Evolutionary conservation across 2,113 vertebrate genomes (phyloP), one percentile per base, ranked within the genome.

Genomic region (Plectropomus leopardus): DNA sequence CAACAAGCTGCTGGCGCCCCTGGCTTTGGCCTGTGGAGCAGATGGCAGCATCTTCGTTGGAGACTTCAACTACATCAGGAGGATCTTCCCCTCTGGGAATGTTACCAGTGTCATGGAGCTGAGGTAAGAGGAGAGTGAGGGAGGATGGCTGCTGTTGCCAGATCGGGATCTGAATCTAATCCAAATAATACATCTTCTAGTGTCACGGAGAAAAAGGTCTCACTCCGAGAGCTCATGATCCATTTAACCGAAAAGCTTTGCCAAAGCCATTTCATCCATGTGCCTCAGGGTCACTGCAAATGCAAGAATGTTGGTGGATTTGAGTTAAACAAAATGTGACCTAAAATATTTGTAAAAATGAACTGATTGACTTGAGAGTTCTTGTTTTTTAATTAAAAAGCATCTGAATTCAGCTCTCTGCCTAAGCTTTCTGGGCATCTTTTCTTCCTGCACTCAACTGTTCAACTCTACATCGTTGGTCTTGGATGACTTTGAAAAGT

Each of bases 91-190:
- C 53, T 99, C 97, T 14, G 97, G 98, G 87, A 99, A 99, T 3
- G 98, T 99, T 34, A 98, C 96, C 44, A 99, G 98, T 72, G 97
- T 99, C 80, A 96, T 99, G 92, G 98, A 99, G 91, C 95, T 99
- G 42, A 98, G 98, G 98, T 99, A 96, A 68, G 65, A 21, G 26
- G 14, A 11, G 7, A 15, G 32, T 16, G 16, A 24, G 6, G 58
- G 21, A 21, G 30, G 40, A 16, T 24, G 17, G 57, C 73, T 64
- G 66, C 47, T 30, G 50, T 28, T 26, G 24, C 24, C 48, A 42
- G 7, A 70, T 76, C 47, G 0, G 48, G 48, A 75, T 75, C 36
- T 64, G 4, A 82, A 32, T 28, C 23, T 67, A 26, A 64, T 73
- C 67, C 57, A 77, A 32, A 72, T 32, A 54, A 63, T 45, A 21